A percentile compares a stretch with the other conserved stretches of the same genome.
These are phyloP conservation scores for Steatornis caripensis DNA, from an alignment of 2,113 vertebrate genomes.

Conservation along the genomic window DNA sequence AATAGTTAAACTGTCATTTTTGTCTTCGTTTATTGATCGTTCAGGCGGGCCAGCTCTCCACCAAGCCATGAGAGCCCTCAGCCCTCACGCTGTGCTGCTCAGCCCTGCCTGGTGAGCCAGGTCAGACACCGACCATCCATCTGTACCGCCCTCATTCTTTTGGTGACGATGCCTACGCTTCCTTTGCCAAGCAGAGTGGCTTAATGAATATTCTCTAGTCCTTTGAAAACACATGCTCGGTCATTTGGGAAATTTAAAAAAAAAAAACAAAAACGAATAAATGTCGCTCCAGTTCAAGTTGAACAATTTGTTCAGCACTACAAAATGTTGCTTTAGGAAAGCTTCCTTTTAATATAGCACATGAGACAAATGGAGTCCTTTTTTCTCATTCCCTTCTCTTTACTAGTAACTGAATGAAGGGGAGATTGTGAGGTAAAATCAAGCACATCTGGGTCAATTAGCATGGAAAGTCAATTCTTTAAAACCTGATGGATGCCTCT, in stretches of 20 bases:
- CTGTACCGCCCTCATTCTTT: background rate
- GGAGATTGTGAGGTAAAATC: slow-evolving; percentile 43
- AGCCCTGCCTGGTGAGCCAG: background rate
- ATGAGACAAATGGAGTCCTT: background rate
- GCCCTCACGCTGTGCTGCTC: background rate
- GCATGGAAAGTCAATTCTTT: slow-evolving; percentile 65
- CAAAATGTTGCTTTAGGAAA: slow-evolving; percentile 22
- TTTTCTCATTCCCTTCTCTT: slow-evolving; percentile 33
- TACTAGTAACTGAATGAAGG: slow-evolving; percentile 31
- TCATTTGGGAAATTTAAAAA: background rate
- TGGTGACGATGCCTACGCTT: background rate
- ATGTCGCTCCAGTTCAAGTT: background rate
- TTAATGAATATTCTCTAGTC: background rate
- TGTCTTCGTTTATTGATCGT: background rate
- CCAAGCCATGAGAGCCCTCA: background rate
- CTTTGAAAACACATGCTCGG: background rate
- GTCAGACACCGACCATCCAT: background rate
- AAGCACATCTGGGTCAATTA: slow-evolving; percentile 65
- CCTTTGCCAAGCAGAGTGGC: background rate
- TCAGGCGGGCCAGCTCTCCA: background rate
- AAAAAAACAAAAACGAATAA: background rate
- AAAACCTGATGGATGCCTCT: slow-evolving; percentile 58
- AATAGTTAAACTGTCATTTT: background rate
- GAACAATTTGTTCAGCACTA: slow-evolving; percentile 2
- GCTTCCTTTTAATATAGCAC: background rate